A percentile compares a stretch with the other conserved stretches of the same genome.
These are phyloP conservation scores for Gryllus longicercus DNA, from an alignment of 2,888 invertebrate genomes.

Conservation along the genomic window DNA sequence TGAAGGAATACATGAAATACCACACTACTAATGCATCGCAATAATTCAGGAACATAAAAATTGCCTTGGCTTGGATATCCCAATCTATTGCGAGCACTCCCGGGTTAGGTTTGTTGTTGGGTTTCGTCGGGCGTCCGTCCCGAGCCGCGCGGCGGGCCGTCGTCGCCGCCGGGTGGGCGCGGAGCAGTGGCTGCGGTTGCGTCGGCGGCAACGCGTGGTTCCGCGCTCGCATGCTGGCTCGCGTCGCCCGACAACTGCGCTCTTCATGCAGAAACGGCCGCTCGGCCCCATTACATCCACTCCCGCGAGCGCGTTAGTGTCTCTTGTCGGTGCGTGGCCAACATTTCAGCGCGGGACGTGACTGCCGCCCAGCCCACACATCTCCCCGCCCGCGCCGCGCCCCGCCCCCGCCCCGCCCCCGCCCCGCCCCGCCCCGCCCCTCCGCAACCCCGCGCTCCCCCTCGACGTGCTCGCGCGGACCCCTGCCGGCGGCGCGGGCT, in stretches of 20 bases:
- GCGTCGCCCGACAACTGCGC: neutral
- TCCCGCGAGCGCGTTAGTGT: neutral
- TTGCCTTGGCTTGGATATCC: no score
- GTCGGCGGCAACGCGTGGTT: no score
- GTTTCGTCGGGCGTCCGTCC: no score
- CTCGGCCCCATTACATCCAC: constrained; percentile 11
- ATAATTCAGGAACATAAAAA: no score
- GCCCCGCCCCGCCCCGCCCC: neutral
- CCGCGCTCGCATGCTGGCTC: neutral
- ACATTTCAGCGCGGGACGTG: constrained; percentile 11
- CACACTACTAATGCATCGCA: no score
- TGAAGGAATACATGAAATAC: no score
- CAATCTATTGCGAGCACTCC: no score
- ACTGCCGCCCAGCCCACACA: constrained; percentile 22
- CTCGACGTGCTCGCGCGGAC: neutral
- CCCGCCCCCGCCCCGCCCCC: neutral
- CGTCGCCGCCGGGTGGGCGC: no score
- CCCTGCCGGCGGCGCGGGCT: neutral
- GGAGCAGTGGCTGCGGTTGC: no score
- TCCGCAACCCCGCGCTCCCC: constrained; percentile 24
- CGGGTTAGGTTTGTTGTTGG: no score
- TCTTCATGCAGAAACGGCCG: neutral
- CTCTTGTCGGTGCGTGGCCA: neutral
- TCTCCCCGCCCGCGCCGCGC: constrained; percentile 6
- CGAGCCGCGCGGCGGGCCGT: no score